Conservation (phyloP, 1,140 invertebrate species). For the Conus betulinus region DNA sequence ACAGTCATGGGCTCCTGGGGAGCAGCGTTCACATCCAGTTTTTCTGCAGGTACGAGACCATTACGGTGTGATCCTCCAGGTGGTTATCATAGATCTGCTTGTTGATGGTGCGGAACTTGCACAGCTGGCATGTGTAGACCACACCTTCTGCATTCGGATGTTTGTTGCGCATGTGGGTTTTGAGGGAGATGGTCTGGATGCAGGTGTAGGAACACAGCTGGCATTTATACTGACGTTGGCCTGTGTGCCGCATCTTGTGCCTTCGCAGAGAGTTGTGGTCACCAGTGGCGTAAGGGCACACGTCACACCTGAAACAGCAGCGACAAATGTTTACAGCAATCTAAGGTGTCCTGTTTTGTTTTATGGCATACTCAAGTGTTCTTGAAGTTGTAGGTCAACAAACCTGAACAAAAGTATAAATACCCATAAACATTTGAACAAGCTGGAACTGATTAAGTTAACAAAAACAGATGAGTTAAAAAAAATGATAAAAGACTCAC, state of each 20-base stretch:
- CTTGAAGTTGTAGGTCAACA: too few relatives aligned
- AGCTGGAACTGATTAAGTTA: too few relatives aligned
- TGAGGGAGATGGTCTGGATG: constrained; percentile 82
- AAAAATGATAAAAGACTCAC: too few relatives aligned
- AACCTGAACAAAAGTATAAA: too few relatives aligned
- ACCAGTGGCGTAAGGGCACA: constrained; percentile 77
- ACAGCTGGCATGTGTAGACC: constrained; percentile 79
- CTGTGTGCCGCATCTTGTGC: constrained; percentile 96
- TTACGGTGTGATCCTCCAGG: constrained; percentile 80
- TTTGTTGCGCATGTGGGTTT: constrained; percentile 81
- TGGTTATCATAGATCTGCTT: constrained; percentile 79
- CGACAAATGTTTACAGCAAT: too few relatives aligned
- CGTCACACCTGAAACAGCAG: constrained; percentile 61
- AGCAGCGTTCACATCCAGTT: background rate
- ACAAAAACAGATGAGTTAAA: too few relatives aligned
- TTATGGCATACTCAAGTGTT: too few relatives aligned
- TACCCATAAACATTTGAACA: too few relatives aligned
- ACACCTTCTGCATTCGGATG: constrained; percentile 79
- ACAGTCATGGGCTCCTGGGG: background rate
- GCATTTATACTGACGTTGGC: constrained; percentile 98
- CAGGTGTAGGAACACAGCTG: constrained; percentile 96
- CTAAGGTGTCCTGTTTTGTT: too few relatives aligned
- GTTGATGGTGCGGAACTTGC: constrained; percentile 81
- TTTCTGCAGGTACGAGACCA: constrained; percentile 69
- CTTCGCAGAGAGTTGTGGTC: constrained; percentile 89